These are phyloP conservation scores for Piaya cayana DNA, from an alignment of 2,113 vertebrate species.

Conservation along the genomic window DNA sequence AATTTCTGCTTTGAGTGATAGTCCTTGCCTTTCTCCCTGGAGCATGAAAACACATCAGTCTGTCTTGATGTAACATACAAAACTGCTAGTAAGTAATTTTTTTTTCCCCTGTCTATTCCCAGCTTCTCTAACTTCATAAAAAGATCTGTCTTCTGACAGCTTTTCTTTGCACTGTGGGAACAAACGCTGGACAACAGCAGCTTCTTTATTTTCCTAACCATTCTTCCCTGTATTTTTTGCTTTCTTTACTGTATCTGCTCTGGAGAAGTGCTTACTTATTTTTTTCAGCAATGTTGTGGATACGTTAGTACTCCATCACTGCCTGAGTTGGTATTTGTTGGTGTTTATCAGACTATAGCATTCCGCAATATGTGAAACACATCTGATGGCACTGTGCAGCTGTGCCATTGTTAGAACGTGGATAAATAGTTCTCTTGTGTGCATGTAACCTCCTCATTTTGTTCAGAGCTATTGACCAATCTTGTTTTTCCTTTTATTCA, in stretches of 20 bases:
- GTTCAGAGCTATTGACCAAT: conserved; percentile 1
- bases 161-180: conserved; percentile 12
- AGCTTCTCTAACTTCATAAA: conserved; percentile 24
- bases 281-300: not conserved
- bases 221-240: not conserved
- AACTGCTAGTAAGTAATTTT: conserved; percentile 4
- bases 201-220: not conserved
- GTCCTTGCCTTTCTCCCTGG: conserved; percentile 1
- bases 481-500: conserved; percentile 34
- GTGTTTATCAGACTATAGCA: not conserved
- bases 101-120: not conserved
- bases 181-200: conserved; percentile 13
- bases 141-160: conserved; percentile 3
- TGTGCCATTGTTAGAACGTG: conserved; percentile 13
- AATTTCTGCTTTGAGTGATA: not conserved
- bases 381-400: not conserved
- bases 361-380: not conserved
- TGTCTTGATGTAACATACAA: not conserved
- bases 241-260: not conserved
- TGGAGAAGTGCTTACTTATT: not conserved
- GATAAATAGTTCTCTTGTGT: conserved; percentile 27
- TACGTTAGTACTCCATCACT: not conserved
- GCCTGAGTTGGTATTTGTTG: not conserved
- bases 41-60: not conserved
- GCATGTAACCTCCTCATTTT: not conserved